phyloP scores from a whole-genome alignment of 2,888 invertebrate species.

The Mimumesa dahlbomi region DNA sequence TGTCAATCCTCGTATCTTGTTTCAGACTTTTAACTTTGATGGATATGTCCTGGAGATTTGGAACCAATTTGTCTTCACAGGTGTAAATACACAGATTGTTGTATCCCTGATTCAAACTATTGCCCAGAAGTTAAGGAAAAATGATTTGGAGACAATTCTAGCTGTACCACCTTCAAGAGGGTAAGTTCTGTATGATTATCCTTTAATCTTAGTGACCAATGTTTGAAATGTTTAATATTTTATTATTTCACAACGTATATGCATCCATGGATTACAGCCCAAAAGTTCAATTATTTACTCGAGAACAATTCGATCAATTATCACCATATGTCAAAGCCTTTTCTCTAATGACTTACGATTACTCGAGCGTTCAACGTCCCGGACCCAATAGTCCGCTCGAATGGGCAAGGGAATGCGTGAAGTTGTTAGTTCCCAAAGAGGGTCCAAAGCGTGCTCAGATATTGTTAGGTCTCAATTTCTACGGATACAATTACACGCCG shows the following conservation, averaged over 20 bases:
- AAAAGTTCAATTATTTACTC: conserved; percentile 85
- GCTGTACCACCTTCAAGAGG: conserved; percentile 90
- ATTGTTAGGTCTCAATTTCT: conserved; percentile 94
- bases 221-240: too few relatives aligned
- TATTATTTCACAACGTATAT: too few relatives aligned
- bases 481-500: conserved; percentile 93
- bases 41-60: conserved; percentile 96
- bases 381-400: conserved; percentile 94
- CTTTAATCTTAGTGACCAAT: too few relatives aligned
- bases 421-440: conserved; percentile 85
- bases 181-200: too few relatives aligned
- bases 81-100: conserved; percentile 83
- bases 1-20: conserved; percentile 81
- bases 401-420: conserved; percentile 91
- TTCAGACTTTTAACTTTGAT: conserved; percentile 90
- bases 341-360: conserved; percentile 99
- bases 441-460: conserved; percentile 87
- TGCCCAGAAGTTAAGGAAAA: conserved; percentile 80
- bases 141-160: conserved; percentile 84
- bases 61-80: conserved; percentile 88
- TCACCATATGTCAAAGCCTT: conserved; percentile 90
- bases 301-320: conserved; percentile 89
- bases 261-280: too few relatives aligned
- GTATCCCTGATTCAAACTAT: conserved; percentile 85
- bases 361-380: conserved; percentile 90